Evolutionary conservation across 35 echinoderm and acorn worm species (phyloP).

Genomic region (Chiridota heheva): DNA sequence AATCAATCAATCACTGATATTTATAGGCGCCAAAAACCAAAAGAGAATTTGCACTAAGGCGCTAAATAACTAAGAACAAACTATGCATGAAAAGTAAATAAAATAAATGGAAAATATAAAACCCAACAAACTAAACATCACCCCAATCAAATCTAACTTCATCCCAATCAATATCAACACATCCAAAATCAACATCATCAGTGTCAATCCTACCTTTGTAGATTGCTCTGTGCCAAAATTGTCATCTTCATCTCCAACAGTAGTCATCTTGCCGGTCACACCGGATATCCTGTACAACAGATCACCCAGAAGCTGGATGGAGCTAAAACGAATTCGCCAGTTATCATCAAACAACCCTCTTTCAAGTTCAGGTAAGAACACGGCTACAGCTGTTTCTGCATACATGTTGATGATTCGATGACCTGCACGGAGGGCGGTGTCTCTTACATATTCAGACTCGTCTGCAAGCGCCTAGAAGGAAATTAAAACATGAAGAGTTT

Average conservation of each 20-base stretch:
- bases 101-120: too few species aligned
- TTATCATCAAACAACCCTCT: conserved; percentile 96
- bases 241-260: conserved; percentile 92
- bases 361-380: conserved; percentile 96
- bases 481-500: neutral
- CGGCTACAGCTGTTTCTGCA: conserved; percentile 81
- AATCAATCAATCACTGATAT: too few species aligned
- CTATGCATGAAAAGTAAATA: too few species aligned
- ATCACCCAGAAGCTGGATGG: conserved; percentile 90
- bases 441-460: conserved; percentile 89
- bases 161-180: too few species aligned
- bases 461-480: conserved; percentile 82
- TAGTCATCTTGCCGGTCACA: conserved; percentile 96
- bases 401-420: conserved; percentile 96
- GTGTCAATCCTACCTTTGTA: conserved; percentile 96
- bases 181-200: too few species aligned
- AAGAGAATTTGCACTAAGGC: too few species aligned
- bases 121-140: too few species aligned
- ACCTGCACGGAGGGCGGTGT: conserved; percentile 86
- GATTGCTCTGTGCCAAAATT: conserved; percentile 99
- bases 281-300: conserved; percentile 93
- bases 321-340: conserved; percentile 95
- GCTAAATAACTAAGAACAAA: too few species aligned
- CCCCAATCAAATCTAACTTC: too few species aligned
- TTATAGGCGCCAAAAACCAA: too few species aligned